phyloP scores from a whole-genome alignment of 2,888 invertebrate species.

The Diarsia dahlii region DNA sequence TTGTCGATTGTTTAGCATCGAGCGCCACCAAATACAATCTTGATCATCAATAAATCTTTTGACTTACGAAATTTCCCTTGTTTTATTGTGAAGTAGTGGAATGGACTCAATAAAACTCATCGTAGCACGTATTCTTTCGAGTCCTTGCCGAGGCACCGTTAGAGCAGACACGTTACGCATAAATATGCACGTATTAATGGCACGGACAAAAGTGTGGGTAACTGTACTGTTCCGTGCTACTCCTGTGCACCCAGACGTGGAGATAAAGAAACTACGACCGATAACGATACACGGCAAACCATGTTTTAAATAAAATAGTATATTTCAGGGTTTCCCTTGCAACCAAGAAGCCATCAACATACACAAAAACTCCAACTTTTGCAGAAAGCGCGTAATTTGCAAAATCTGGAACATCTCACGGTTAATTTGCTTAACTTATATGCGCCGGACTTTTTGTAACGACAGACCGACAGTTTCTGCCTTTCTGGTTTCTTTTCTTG shows the following conservation, averaged over 20 bases:
- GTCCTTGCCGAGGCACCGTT: conserved; percentile 86
- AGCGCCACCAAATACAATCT: conserved; percentile 60
- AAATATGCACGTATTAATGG: conserved; percentile 88
- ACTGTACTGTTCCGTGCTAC: conserved; percentile 85
- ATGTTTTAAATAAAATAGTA: conserved; percentile 21
- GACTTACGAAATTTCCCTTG: conserved; percentile 69
- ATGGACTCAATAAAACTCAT: conserved; percentile 67
- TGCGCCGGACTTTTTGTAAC: conserved; percentile 71
- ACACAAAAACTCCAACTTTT: conserved; percentile 46
- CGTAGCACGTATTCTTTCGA: conserved; percentile 79
- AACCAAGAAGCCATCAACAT: conserved; percentile 22
- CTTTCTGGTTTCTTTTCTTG: conserved; percentile 72
- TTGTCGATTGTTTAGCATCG: conserved; percentile 66
- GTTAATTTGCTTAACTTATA: conserved; percentile 74
- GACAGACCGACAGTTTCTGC: conserved; percentile 64
- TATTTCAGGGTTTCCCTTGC: not conserved
- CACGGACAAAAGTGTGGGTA: conserved; percentile 85
- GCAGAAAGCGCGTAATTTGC: conserved; percentile 68
- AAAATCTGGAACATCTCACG: conserved; percentile 76
- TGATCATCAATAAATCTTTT: conserved; percentile 65
- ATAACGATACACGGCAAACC: conserved; percentile 65
- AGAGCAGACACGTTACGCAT: conserved; percentile 87
- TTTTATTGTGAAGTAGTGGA: conserved; percentile 60
- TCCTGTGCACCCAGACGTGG: conserved; percentile 77
- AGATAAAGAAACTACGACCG: conserved; percentile 74